Conservation (phyloP, 2,888 invertebrate species). For the Catocala fraxini region DNA sequence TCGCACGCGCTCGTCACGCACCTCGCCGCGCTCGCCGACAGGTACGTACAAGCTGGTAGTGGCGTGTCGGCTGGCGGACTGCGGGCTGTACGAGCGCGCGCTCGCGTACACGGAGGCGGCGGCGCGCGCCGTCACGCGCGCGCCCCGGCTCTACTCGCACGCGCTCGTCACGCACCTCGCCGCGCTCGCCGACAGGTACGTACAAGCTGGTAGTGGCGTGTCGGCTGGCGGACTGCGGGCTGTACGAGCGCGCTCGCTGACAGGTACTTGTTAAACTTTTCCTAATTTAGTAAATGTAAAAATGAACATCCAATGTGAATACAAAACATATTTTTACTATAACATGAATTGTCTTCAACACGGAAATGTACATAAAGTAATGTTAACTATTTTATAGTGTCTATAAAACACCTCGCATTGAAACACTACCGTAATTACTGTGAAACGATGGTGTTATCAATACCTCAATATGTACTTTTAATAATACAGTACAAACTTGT, state of each 20-base stretch:
- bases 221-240: not conserved
- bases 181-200: constrained; percentile 72
- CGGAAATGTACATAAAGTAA: too few species aligned
- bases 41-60: constrained; percentile 93
- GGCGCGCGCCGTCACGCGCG: constrained; percentile 89
- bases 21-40: constrained; percentile 83
- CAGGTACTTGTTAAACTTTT: too few species aligned
- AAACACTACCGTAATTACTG: too few species aligned
- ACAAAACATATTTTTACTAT: too few species aligned
- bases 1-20: constrained; percentile 64
- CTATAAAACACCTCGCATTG: too few species aligned
- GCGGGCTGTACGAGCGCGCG: constrained; percentile 93
- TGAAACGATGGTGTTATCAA: too few species aligned
- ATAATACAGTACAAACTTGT: too few species aligned
- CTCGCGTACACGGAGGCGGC: constrained; percentile 95
- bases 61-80: constrained; percentile 91
- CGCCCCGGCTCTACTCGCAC: constrained; percentile 83
- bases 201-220: constrained; percentile 76
- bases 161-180: constrained; percentile 73
- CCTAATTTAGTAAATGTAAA: too few species aligned
- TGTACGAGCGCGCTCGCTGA: not conserved
- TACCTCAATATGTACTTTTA: too few species aligned
- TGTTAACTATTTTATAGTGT: too few species aligned
- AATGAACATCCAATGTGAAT: too few species aligned
- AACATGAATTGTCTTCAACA: too few species aligned